Conservation (phyloP, 2,113 vertebrate species). For the Aptenodytes forsteri region DNA sequence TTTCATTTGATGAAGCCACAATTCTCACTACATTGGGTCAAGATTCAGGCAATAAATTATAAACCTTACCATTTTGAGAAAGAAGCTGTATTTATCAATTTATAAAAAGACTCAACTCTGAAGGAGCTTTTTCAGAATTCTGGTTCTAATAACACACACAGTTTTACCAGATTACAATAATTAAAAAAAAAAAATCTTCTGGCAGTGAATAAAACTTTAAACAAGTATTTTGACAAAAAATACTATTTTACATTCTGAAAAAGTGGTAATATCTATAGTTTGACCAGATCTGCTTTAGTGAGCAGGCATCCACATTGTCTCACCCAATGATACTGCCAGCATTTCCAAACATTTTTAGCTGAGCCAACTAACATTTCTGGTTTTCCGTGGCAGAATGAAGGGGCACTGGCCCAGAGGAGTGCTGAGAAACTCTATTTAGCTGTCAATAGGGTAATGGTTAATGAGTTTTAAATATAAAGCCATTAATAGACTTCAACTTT, state of each 20-base stretch:
- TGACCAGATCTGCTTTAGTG: neutral
- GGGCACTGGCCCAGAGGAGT: neutral
- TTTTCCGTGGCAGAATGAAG: neutral
- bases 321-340: neutral
- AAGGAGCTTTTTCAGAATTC: neutral
- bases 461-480: neutral
- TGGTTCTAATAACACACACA: neutral
- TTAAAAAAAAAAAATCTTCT: neutral
- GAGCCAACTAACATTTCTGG: neutral
- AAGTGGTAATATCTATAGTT: neutral
- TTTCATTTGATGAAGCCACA: neutral
- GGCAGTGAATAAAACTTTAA: neutral
- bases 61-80: neutral
- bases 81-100: neutral
- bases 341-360: neutral
- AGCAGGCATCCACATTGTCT: accelerated
- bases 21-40: neutral
- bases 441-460: neutral
- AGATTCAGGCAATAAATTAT: neutral
- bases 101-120: neutral
- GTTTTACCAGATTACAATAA: neutral
- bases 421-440: neutral
- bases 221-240: neutral
- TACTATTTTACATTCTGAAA: neutral
- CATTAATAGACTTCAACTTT: neutral